Evolutionary conservation across 2,113 vertebrate genomes (phyloP), one percentile per base, ranked within the genome.

Genomic region (Lipophrys pholis): DNA sequence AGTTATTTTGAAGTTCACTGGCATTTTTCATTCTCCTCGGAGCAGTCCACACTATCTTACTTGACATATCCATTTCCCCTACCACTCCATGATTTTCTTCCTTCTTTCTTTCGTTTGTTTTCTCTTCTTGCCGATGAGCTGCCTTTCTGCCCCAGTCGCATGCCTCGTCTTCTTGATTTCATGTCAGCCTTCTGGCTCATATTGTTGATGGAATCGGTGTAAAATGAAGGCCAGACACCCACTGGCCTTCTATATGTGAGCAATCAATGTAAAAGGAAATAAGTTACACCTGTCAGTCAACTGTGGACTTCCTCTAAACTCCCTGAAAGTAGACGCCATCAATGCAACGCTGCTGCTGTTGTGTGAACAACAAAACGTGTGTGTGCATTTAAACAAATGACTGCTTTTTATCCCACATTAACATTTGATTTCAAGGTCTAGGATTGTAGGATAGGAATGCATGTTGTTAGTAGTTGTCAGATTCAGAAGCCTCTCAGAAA

Each of bases 1-100:
- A 38, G 56, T 54, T 61, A 76, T 14, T 54, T 38, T 40, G 17
- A 49, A 48, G 12, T 60, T 12, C 45, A 43, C 52, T 42, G 35
- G 35, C 41, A 56, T 21, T 56, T 21, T 21, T 53, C 16, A 58
- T n/a, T 62, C 50, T 53, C 21, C 0, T 40, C 2, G n/a, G 8
- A 30, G 61, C 53, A 8, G 30, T 39, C 40, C 15, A 10, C 7
- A 1, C 21, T 1, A 0, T 14, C 7, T 11, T 17, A 8, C 40
- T 45, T 52, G 16, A 53, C 53, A 2, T 54, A 46, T 63, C n/a
- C 35, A 49, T 46, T 70, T 58, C 17, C 10, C 40, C 0, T 16
- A 0, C 5, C 7, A n/a, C 45, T 48, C 14, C 3, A 48, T 3
- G 43, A 6, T 5, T 48, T 48, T 14, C 12, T 48, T 3, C n/a